Conservation (phyloP, 2,888 invertebrate genomes). For the Parnassius glacialis region DNA sequence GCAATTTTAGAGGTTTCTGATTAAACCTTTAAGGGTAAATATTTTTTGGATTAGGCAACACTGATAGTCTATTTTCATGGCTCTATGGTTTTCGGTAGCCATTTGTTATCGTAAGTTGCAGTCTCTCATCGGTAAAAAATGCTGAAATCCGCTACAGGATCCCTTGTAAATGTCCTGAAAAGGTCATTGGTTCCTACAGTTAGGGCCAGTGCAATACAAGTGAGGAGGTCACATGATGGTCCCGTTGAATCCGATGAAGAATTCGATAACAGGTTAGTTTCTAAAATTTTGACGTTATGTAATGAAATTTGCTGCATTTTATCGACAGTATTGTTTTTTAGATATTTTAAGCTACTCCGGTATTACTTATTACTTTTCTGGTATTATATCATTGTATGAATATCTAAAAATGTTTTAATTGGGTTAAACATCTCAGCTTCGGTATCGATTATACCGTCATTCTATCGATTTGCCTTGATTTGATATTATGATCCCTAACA, state of each 20-base stretch:
- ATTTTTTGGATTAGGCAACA: too few relatives aligned
- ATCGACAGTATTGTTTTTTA: background rate
- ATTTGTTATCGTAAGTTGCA: constrained; percentile 68
- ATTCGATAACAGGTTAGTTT: constrained; percentile 86
- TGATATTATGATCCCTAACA: too few relatives aligned
- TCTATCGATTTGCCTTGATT: too few relatives aligned
- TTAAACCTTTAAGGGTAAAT: too few relatives aligned
- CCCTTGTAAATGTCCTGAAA: constrained; percentile 62
- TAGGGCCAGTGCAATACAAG: constrained; percentile 54
- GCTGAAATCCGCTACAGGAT: constrained; percentile 71
- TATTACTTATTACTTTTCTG: too few relatives aligned
- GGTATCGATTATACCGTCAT: too few relatives aligned
- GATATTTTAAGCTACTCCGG: constrained; percentile 4
- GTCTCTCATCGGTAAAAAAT: constrained; percentile 62
- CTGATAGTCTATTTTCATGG: constrained; percentile 1
- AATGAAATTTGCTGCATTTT: constrained; percentile 48
- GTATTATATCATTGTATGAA: too few relatives aligned
- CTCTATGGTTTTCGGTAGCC: constrained; percentile 52
- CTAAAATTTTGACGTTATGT: constrained; percentile 72
- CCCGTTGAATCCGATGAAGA: constrained; percentile 89
- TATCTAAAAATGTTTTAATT: too few relatives aligned
- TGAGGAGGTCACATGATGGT: constrained; percentile 66
- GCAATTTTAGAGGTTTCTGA: too few relatives aligned
- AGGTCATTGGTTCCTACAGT: constrained; percentile 60
- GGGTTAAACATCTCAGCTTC: too few relatives aligned